Conservation (phyloP, 1,140 invertebrate genomes). For the Papilio machaon region DNA sequence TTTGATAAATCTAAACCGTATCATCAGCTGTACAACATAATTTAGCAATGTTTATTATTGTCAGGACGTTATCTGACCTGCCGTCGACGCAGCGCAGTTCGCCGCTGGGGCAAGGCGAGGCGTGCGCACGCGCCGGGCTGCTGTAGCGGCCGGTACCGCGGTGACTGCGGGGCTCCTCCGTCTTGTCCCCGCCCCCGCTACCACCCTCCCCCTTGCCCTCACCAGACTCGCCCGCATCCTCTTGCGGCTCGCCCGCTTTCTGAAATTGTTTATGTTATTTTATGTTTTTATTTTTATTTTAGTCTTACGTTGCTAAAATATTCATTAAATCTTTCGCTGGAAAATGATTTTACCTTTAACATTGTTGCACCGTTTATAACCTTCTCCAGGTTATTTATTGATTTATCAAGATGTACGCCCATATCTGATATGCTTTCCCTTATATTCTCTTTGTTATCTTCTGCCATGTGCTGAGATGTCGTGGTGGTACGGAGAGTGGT, state of each 20-base stretch:
- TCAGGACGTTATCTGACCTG: not conserved
- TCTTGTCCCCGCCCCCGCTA: conserved; percentile 43
- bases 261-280: conserved; percentile 38
- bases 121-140: conserved; percentile 54
- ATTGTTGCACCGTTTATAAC: conserved; percentile 64
- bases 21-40: too few species aligned
- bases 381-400: conserved; percentile 57
- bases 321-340: conserved; percentile 18
- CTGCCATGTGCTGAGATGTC: conserved; percentile 34
- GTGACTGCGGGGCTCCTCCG: conserved; percentile 40
- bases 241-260: conserved; percentile 51
- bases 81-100: conserved; percentile 85
- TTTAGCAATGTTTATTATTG: too few species aligned
- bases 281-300: not conserved
- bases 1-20: not conserved
- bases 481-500: conserved; percentile 1
- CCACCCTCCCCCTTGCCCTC: conserved; percentile 46
- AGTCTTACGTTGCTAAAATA: not conserved
- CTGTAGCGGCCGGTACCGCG: conserved; percentile 35
- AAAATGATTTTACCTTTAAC: conserved; percentile 54
- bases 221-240: conserved; percentile 44
- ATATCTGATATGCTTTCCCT: conserved; percentile 18
- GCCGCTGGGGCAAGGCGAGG: conserved; percentile 82
- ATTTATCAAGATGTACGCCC: conserved; percentile 52
- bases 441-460: conserved; percentile 19